Conservation (phyloP, 2,888 invertebrate species). For the Uloborus plumipes region DNA sequence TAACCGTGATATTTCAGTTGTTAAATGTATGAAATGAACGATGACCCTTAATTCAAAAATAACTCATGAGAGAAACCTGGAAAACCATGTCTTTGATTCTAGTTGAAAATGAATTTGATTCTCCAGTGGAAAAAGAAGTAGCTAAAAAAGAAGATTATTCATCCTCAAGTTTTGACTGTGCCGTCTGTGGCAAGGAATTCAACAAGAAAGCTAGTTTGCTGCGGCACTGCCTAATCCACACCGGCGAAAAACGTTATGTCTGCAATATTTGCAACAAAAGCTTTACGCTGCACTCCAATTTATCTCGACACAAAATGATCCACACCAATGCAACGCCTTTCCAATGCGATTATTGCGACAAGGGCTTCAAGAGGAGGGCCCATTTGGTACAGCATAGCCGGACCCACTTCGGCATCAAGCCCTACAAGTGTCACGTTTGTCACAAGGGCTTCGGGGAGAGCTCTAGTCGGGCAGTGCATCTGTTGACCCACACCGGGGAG, state of each 20-base stretch:
- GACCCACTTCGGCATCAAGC: not conserved
- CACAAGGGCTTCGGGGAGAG: no score
- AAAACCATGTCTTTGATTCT: not conserved
- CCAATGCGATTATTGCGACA: constrained; percentile 10
- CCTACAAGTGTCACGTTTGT: no score
- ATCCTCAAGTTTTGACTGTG: not conserved
- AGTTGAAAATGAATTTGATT: not conserved
- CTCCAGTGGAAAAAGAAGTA: no score
- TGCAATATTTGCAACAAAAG: constrained; percentile 8
- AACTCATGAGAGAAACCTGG: no score
- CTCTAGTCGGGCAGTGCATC: no score
- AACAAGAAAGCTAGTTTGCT: constrained; percentile 1
- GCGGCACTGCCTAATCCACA: constrained; percentile 9
- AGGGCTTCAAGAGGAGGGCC: constrained; percentile 3
- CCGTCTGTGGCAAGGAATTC: constrained; percentile 5
- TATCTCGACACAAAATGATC: not conserved
- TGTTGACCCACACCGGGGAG: no score
- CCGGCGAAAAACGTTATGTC: constrained; percentile 11
- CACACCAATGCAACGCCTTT: constrained; percentile 1
- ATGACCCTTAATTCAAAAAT: no score
- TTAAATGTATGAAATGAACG: no score
- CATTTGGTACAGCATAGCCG: not conserved
- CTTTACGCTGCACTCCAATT: constrained; percentile 6
- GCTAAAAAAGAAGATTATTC: no score
- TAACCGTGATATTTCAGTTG: no score